Base-by-base conservation (phyloP, 1,140 invertebrate genomes). In the Babylonia areolata region DNA sequence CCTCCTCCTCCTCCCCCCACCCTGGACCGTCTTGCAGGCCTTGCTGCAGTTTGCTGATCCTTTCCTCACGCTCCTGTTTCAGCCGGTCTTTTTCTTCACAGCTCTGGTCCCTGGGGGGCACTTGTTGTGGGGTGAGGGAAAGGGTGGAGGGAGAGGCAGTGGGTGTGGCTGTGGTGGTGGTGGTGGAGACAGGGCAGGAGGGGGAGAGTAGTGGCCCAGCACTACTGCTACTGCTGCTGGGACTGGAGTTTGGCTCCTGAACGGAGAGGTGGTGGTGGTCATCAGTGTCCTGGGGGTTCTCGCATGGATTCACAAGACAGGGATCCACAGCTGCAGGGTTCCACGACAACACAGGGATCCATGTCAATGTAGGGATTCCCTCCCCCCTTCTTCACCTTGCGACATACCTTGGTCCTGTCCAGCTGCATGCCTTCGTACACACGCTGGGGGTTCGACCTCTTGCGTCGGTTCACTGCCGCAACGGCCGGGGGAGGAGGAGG, bases 381-480 rank as follows among this genome's bases (percentile, higher is more conserved):
- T 75, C 87, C 42, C 71, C 75, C 75, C 64, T 69, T 80, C 88
- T n/a, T 85, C 89, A 31, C 90, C 87, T 20, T 86, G 33, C 51
- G 88, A n/a, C n/a, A n/a, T 86, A 58, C 81, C 78, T 86, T 81
- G 15, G 91, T 93, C 79, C 91, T 90, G 69, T 93, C 93, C 88
- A 97, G 96, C 92, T 98, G 97, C 96, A 97, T 97, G 81, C 98
- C 97, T 3, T 97, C 98, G 94, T 98, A 98, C 0, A 99, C 98
- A 97, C 98, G 99, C 94, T 99, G 98, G 0, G 98, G 98, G 42
- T 98, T 97, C 0, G 97, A 97, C 0, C 98, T 97, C 95, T 99
- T 99, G 85, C 98, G 95, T 86, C 98, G 90, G 93, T 95, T 92
- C 51, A 83, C 84, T 23, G 58, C 40, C 12, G 46, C 81, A 33